These are phyloP conservation scores for Ectropis crepuscularia DNA, from an alignment of 2,888 invertebrate genomes.

Conservation along the genomic window DNA sequence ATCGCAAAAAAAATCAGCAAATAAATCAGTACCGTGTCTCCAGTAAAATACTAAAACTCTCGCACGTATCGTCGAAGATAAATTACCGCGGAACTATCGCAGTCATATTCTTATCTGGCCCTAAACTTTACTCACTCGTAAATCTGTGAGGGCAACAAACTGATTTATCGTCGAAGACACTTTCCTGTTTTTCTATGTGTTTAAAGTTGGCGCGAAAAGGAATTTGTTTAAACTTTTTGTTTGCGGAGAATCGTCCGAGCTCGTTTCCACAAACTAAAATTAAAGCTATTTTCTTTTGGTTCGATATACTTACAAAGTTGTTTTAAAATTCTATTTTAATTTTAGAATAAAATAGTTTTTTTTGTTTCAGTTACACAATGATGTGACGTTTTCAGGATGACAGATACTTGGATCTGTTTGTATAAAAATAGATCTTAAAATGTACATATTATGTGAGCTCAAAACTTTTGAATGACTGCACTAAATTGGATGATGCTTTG, in stretches of 20 bases:
- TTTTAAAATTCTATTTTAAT: too few relatives aligned
- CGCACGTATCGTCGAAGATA: constrained; percentile 21
- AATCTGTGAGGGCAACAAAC: constrained; percentile 29
- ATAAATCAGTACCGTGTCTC: constrained; percentile 21
- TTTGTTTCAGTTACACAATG: too few relatives aligned
- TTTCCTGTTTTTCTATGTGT: constrained; percentile 28
- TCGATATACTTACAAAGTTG: neutral
- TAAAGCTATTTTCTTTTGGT: neutral
- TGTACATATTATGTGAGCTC: too few relatives aligned
- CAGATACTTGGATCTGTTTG: neutral
- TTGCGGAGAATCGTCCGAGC: constrained; percentile 4
- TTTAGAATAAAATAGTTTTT: too few relatives aligned
- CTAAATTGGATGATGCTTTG: too few relatives aligned
- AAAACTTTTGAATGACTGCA: too few relatives aligned
- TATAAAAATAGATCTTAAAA: neutral
- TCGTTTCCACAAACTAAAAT: neutral
- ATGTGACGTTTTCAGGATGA: neutral
- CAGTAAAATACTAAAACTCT: constrained; percentile 24
- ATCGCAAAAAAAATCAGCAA: neutral
- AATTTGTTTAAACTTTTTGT: constrained; percentile 22
- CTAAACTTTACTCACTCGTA: constrained; percentile 28
- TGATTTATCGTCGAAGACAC: constrained; percentile 28
- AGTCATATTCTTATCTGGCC: constrained; percentile 29
- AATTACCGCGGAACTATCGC: constrained; percentile 23
- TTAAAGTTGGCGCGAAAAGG: constrained; percentile 13